Percentiles rank a stretch among this genome's conserved stretches.
phyloP scores from a whole-genome alignment of 2,888 invertebrate species.

The Dusona sp. region DNA sequence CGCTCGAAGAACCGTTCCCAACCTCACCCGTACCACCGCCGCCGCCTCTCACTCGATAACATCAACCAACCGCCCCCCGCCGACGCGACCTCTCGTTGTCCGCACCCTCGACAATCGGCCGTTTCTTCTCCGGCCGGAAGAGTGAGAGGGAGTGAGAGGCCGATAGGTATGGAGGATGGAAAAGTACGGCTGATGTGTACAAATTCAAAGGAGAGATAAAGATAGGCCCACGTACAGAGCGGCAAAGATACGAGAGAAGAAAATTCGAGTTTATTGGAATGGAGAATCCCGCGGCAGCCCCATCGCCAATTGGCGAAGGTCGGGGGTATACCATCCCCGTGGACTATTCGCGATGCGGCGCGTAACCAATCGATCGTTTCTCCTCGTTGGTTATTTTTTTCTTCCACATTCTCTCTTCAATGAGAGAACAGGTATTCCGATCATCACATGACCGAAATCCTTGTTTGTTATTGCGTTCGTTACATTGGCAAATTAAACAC shows the following conservation, averaged over 20 bases:
- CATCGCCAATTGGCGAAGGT: conserved; percentile 4
- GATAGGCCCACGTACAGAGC: background rate
- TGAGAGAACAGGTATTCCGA: background rate
- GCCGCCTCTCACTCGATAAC: conserved; percentile 73
- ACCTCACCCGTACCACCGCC: conserved; percentile 72
- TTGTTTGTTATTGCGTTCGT: background rate
- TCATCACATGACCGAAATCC: background rate
- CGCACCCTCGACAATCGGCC: conserved; percentile 25
- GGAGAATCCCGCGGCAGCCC: conserved; percentile 7
- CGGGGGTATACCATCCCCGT: background rate
- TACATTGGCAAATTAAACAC: background rate
- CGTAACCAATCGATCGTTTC: conserved; percentile 16
- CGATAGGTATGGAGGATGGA: conserved; percentile 2
- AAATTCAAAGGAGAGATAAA: conserved; percentile 2
- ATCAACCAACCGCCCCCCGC: conserved; percentile 65
- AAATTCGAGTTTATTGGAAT: conserved; percentile 27
- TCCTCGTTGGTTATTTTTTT: background rate
- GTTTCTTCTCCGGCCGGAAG: conserved; percentile 18
- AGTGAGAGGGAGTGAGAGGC: conserved; percentile 1
- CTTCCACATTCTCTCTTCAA: background rate
- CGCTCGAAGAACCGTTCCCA: conserved; percentile 74
- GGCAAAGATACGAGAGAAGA: conserved; percentile 6
- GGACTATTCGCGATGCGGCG: conserved; percentile 7
- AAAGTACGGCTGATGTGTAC: conserved; percentile 12
- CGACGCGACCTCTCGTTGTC: background rate